These are phyloP conservation scores for Liparis tanakae DNA, from an alignment of 2,797 vertebrate species.

Conservation along the genomic window DNA sequence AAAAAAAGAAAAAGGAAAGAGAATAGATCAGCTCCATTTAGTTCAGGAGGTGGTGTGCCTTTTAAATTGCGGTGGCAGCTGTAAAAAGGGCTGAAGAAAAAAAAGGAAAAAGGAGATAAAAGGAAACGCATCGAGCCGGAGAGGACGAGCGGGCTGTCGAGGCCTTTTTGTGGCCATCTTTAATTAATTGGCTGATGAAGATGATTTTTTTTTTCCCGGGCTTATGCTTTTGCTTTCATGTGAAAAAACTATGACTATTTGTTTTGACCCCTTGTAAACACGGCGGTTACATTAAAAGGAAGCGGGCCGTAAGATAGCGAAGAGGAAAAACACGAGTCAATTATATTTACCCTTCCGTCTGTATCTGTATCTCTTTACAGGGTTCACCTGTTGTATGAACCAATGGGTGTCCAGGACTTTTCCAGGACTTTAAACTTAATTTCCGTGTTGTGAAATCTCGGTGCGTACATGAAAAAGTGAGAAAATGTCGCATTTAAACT, in stretches of 20 bases:
- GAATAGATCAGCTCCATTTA: slow-evolving; percentile 65
- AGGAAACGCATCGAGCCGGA: slow-evolving; percentile 35
- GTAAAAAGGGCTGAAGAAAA: slow-evolving; percentile 55
- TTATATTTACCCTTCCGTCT: slow-evolving; percentile 4
- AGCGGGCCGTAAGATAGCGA: slow-evolving; percentile 1
- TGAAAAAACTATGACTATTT: slow-evolving; percentile 9
- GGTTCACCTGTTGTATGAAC: no score
- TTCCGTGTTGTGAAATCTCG: no score
- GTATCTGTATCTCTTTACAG: neutral
- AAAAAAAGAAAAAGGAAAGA: slow-evolving; percentile 16
- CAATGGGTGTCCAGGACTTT: no score
- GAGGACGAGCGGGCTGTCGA: slow-evolving; percentile 59
- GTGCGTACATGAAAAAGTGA: no score
- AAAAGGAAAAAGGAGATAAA: slow-evolving; percentile 63
- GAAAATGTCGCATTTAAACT: no score
- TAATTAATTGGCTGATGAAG: slow-evolving; percentile 40
- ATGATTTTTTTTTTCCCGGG: slow-evolving; percentile 30
- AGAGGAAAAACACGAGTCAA: neutral
- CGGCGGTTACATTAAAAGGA: slow-evolving; percentile 10
- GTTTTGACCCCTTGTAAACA: slow-evolving; percentile 15
- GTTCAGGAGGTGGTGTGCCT: slow-evolving; percentile 55
- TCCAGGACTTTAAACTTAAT: no score
- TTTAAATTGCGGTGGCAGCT: slow-evolving; percentile 66
- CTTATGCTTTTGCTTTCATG: slow-evolving; percentile 9
- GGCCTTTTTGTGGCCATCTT: slow-evolving; percentile 56